Percentiles rank a stretch among this genome's conserved stretches.
phyloP scores from a whole-genome alignment of 2,888 invertebrate genomes.

The Drosophila leonis region DNA sequence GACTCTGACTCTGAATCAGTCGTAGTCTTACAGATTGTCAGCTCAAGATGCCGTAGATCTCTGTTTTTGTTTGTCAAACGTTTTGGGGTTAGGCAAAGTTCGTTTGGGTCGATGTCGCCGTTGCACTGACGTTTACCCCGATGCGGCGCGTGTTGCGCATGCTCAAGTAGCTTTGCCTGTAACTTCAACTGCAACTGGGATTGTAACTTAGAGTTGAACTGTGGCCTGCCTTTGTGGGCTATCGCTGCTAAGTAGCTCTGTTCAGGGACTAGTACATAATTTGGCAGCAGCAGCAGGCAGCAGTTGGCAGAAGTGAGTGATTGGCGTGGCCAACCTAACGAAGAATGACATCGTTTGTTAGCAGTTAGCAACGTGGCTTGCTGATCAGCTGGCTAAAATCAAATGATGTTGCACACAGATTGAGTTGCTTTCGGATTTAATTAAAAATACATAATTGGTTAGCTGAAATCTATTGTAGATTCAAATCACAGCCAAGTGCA shows the following conservation, averaged over 20 bases:
- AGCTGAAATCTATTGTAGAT: background rate
- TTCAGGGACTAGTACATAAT: slow-evolving; percentile 60
- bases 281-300: slow-evolving; percentile 57
- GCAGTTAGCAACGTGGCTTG: slow-evolving; percentile 16
- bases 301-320: slow-evolving; percentile 53
- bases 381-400: slow-evolving; percentile 25
- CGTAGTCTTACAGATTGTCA: slow-evolving; percentile 61
- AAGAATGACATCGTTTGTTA: slow-evolving; percentile 33
- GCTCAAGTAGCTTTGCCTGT: slow-evolving; percentile 47
- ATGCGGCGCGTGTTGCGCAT: slow-evolving; percentile 71
- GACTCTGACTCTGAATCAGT: slow-evolving; percentile 21
- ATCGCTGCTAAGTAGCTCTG: slow-evolving; percentile 46
- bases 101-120: slow-evolving; percentile 69
- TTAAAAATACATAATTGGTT: slow-evolving; percentile 9
- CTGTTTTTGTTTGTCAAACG: slow-evolving; percentile 73
- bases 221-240: slow-evolving; percentile 25
- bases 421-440: slow-evolving; percentile 30
- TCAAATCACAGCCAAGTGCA: background rate
- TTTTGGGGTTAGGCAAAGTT: slow-evolving; percentile 74
- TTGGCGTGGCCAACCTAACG: slow-evolving; percentile 53
- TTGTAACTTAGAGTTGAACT: slow-evolving; percentile 57
- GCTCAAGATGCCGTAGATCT: slow-evolving; percentile 70
- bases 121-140: slow-evolving; percentile 44
- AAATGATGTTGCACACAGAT: slow-evolving; percentile 35
- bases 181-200: slow-evolving; percentile 22